Evolutionary conservation across 2,888 invertebrate species (phyloP).

Genomic region (Apodemia hepburni): DNA sequence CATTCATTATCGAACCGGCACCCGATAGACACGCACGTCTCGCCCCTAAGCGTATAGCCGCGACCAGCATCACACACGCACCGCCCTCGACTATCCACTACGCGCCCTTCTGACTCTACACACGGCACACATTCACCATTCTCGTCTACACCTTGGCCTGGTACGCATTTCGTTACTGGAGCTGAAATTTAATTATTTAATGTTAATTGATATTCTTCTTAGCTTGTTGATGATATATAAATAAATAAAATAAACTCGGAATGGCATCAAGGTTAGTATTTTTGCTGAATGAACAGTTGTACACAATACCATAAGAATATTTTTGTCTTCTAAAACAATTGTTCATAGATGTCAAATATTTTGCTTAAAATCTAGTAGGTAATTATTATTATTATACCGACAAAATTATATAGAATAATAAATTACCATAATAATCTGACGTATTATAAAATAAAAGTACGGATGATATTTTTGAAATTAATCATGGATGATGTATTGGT

Average conservation of each 20-base stretch:
- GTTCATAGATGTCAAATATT: neutral
- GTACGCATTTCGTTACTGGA: constrained; percentile 85
- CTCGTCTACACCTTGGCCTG: constrained; percentile 87
- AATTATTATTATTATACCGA: too few relatives aligned
- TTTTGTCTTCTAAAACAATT: neutral
- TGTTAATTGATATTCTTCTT: neutral
- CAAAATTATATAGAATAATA: too few relatives aligned
- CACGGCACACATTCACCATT: constrained; percentile 90
- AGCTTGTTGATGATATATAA: neutral
- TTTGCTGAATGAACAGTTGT: too few relatives aligned
- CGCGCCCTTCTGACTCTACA: constrained; percentile 84
- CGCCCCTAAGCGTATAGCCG: constrained; percentile 88
- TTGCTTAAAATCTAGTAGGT: too few relatives aligned
- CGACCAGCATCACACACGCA: constrained; percentile 91
- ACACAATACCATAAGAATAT: too few relatives aligned
- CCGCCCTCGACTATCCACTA: constrained; percentile 87
- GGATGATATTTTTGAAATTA: too few relatives aligned
- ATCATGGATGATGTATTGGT: too few relatives aligned
- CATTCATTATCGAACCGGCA: constrained; percentile 88
- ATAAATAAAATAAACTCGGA: neutral
- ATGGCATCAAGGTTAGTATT: neutral
- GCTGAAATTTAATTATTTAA: constrained; percentile 39
- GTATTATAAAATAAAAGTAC: too few relatives aligned
- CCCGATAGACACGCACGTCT: constrained; percentile 88
- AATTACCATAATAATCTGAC: too few relatives aligned